These are phyloP conservation scores for Melipona quadrifasciata DNA, from an alignment of 1,140 invertebrate genomes.

Conservation along the genomic window DNA sequence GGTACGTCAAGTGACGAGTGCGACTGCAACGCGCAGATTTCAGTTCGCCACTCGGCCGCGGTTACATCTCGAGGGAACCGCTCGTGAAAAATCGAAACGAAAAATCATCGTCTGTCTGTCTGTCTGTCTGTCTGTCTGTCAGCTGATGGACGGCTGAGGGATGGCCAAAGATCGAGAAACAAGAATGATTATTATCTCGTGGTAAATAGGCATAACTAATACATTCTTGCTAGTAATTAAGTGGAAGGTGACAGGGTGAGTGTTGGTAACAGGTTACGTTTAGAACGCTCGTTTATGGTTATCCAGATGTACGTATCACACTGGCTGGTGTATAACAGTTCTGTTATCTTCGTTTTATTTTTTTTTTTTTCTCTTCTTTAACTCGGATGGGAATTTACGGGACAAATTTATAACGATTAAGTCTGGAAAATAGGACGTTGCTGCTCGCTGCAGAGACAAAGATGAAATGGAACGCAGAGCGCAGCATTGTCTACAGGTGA, in stretches of 20 bases:
- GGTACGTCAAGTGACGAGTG: slow-evolving; percentile 52
- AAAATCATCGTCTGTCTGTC: slow-evolving; percentile 53
- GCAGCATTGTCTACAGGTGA: neutral
- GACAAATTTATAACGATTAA: neutral
- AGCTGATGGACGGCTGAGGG: slow-evolving; percentile 68
- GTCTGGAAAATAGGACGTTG: neutral
- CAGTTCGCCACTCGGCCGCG: slow-evolving; percentile 4
- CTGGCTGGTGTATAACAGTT: neutral
- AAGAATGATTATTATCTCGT: neutral
- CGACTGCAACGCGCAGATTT: slow-evolving; percentile 24
- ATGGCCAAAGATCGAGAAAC: slow-evolving; percentile 49
- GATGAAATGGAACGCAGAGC: neutral
- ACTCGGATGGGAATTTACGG: neutral
- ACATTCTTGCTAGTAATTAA: neutral
- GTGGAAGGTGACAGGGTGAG: neutral
- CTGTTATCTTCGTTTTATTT: neutral
- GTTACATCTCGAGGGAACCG: neutral
- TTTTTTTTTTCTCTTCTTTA: neutral
- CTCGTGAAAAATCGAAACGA: slow-evolving; percentile 43
- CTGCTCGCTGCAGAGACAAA: neutral
- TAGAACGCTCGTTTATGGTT: slow-evolving; percentile 18
- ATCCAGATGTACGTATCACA: neutral
- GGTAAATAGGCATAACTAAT: slow-evolving; percentile 28
- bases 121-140: slow-evolving; percentile 64
- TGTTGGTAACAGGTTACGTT: neutral